Percentiles rank a stretch among this genome's conserved stretches.
These are phyloP conservation scores for Poecile atricapillus DNA, from an alignment of 2,113 vertebrate genomes.

Conservation along the genomic window DNA sequence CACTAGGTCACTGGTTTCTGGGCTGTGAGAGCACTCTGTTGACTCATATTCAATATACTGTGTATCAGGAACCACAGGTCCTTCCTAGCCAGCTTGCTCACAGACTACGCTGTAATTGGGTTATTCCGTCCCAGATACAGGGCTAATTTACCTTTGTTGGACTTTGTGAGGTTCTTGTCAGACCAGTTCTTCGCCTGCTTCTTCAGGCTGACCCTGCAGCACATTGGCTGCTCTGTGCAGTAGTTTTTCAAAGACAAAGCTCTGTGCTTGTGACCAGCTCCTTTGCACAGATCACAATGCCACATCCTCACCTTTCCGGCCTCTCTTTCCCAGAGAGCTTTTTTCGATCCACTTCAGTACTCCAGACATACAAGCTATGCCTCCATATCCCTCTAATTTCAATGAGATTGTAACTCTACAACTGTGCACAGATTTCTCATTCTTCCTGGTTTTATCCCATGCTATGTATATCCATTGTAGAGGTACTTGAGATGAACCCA, in stretches of 20 bases:
- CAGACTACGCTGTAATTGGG: not conserved
- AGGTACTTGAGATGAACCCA: not conserved
- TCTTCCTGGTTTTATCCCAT: not conserved
- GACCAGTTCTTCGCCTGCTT: not conserved
- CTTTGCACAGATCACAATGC: not conserved
- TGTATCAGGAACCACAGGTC: not conserved
- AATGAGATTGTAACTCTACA: not conserved
- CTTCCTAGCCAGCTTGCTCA: not conserved
- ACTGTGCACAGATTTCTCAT: not conserved
- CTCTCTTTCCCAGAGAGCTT: not conserved
- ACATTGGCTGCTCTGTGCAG: not conserved
- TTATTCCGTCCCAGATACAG: not conserved
- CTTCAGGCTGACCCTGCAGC: not conserved
- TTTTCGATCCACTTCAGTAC: fast-evolving
- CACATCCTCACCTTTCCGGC: not conserved
- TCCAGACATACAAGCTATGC: not conserved
- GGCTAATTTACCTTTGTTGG: not conserved
- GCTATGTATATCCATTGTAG: fast-evolving
- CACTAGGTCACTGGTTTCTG: not conserved
- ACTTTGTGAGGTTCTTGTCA: not conserved
- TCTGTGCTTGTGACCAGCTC: not conserved
- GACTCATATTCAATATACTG: not conserved
- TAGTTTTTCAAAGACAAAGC: not conserved
- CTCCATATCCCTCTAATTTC: not conserved
- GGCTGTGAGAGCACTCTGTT: not conserved